Evolutionary conservation across 2,113 vertebrate species (phyloP).

Genomic region (Macrotis lagotis): DNA sequence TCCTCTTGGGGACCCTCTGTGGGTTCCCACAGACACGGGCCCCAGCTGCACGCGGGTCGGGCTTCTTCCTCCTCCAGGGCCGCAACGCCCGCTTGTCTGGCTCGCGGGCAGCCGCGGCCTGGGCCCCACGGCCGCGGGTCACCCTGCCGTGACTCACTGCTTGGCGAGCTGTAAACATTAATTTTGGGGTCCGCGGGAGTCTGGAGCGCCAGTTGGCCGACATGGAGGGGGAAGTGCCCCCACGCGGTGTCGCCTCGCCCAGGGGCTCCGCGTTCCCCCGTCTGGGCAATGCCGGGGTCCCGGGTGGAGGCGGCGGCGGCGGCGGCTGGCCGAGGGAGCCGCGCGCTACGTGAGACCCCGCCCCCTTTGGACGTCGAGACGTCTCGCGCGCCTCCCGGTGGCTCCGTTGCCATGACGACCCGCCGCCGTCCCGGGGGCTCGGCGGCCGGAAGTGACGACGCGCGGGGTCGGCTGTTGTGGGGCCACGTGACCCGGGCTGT

Average conservation of each 20-base stretch:
- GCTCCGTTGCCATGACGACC: conserved; percentile 83
- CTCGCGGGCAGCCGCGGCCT: no score
- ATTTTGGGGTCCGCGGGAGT: conserved; percentile 65
- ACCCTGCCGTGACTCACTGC: conserved; percentile 72
- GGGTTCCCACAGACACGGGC: no score
- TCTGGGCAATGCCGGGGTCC: conserved; percentile 42
- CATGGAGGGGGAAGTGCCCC: background rate
- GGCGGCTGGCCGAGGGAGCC: background rate
- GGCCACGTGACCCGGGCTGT: conserved; percentile 84
- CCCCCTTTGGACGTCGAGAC: background rate
- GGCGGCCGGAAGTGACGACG: conserved; percentile 66
- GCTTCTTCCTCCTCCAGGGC: no score
- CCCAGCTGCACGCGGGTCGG: no score
- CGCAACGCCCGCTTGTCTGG: no score
- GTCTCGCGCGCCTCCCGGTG: background rate
- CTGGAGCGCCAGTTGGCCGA: conserved; percentile 27
- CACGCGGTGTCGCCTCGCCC: no score
- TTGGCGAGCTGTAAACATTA: conserved; percentile 58
- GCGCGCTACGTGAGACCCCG: background rate
- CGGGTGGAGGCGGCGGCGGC: conserved; percentile 24
- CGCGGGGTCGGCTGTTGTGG: conserved; percentile 82
- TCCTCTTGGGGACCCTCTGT: background rate
- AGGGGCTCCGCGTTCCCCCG: no score
- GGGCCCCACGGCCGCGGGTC: no score
- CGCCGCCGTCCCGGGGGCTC: conserved; percentile 53